These are phyloP conservation scores for Colletes latitarsis DNA, from an alignment of 1,140 invertebrate species.

Conservation along the genomic window DNA sequence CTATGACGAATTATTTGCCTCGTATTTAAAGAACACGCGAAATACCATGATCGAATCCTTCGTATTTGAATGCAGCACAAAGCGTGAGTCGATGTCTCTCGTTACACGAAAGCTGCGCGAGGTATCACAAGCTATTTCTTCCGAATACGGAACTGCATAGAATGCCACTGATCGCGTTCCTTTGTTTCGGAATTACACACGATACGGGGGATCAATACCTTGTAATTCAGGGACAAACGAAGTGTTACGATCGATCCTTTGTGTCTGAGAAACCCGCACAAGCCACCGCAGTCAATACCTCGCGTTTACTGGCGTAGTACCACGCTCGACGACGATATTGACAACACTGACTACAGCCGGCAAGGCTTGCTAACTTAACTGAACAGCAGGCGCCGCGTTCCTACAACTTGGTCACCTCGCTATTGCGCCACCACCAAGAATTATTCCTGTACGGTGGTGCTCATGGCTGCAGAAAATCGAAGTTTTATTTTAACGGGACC, in stretches of 20 bases:
- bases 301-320: slow-evolving; percentile 4
- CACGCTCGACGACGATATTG: slow-evolving; percentile 6
- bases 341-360: slow-evolving; percentile 31
- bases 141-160: neutral
- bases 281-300: slow-evolving; percentile 24
- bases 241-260: neutral
- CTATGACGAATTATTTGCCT: neutral
- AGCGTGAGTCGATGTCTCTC: neutral
- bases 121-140: neutral
- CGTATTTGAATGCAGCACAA: too few species aligned
- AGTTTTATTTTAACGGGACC: slow-evolving; percentile 39
- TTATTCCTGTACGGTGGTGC: slow-evolving; percentile 24
- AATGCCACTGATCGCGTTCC: neutral
- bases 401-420: slow-evolving; percentile 15
- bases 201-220: slow-evolving; percentile 9
- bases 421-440: slow-evolving; percentile 43
- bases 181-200: neutral
- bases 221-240: neutral
- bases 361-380: slow-evolving; percentile 34
- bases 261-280: neutral
- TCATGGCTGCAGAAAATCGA: slow-evolving; percentile 30
- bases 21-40: neutral
- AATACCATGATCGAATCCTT: too few species aligned
- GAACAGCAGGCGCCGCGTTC: slow-evolving; percentile 5
- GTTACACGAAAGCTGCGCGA: neutral